Evolutionary conservation across 2,113 vertebrate species (phyloP).

Genomic region (Pelobates fuscus): DNA sequence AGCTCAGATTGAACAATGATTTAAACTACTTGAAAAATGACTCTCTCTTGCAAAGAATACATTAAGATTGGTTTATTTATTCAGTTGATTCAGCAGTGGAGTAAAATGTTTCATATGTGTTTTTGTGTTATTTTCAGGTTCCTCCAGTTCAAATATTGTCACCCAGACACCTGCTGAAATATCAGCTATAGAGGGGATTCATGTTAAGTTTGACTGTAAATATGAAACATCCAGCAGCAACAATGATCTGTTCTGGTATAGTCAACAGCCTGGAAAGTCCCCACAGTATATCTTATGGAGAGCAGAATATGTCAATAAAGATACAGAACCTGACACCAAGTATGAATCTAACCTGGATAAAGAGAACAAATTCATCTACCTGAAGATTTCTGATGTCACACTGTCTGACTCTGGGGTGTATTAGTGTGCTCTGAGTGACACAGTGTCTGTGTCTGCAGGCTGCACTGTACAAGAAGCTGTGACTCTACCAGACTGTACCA

Average conservation of each 20-base stretch:
- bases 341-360: not conserved
- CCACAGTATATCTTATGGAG: not conserved
- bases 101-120: too few species aligned
- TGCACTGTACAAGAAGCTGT: not conserved
- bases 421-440: constrained; percentile 43
- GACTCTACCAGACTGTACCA: too few species aligned
- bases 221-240: not conserved
- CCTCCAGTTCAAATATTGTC: not conserved
- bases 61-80: too few species aligned
- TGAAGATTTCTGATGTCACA: constrained; percentile 11
- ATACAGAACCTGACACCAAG: not conserved
- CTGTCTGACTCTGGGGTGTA: constrained; percentile 35
- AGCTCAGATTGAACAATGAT: too few species aligned
- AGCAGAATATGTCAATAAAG: not conserved
- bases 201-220: not conserved
- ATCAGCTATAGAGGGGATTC: not conserved
- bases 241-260: not conserved
- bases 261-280: not conserved
- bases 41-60: too few species aligned
- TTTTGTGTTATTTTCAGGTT: not conserved
- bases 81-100: too few species aligned
- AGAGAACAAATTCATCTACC: constrained; percentile 8
- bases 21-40: too few species aligned
- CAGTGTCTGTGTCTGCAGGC: not conserved
- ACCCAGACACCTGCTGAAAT: not conserved